Evolutionary conservation across 1,140 invertebrate genomes (phyloP).

Genomic region (Trachelipus rathkii): DNA sequence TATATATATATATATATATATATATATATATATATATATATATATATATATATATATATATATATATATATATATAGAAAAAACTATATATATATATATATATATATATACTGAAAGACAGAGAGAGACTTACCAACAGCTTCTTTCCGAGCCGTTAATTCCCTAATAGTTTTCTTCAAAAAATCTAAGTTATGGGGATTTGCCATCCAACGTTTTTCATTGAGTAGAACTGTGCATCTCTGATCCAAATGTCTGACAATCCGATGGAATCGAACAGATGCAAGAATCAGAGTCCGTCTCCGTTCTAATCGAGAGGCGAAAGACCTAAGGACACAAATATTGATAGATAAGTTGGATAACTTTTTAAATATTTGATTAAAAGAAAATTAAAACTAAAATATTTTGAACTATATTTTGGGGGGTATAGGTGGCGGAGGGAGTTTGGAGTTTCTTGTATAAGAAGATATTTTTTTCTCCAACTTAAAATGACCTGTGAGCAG

Average conservation of each 20-base stretch:
- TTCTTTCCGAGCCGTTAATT: constrained; percentile 42
- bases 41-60: constrained; percentile 19
- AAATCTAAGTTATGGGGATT: constrained; percentile 35
- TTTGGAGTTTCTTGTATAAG: too few relatives aligned
- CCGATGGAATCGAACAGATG: constrained; percentile 69
- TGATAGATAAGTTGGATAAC: too few relatives aligned
- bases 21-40: neutral
- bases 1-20: neutral
- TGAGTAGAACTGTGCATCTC: constrained; percentile 37
- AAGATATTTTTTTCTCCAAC: too few relatives aligned
- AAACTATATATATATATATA: constrained; percentile 6
- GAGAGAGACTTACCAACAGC: constrained; percentile 32
- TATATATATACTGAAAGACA: too few relatives aligned
- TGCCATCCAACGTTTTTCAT: constrained; percentile 38
- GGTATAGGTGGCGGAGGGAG: too few relatives aligned
- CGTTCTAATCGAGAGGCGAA: constrained; percentile 71
- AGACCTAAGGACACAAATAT: constrained; percentile 67
- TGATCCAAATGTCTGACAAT: constrained; percentile 63
- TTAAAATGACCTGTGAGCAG: too few relatives aligned
- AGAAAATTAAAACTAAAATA: too few relatives aligned
- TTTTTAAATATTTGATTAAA: too few relatives aligned
- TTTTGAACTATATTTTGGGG: too few relatives aligned
- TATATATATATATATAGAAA: neutral
- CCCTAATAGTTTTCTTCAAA: constrained; percentile 39
- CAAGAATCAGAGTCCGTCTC: constrained; percentile 68